phyloP scores from a whole-genome alignment of 2,797 vertebrate species.

The Chanos chanos region DNA sequence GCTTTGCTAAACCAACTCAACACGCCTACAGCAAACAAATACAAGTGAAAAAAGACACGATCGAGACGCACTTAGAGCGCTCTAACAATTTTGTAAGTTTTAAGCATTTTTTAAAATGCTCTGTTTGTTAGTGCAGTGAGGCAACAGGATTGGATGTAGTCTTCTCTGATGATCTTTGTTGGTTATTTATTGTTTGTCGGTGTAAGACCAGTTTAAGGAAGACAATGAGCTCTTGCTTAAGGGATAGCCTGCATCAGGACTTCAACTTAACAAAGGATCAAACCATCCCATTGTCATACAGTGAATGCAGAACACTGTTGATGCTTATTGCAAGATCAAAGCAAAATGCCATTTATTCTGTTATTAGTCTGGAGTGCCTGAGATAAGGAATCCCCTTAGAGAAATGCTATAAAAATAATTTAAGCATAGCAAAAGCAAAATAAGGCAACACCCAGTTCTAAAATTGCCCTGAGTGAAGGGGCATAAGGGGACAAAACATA shows the following conservation, averaged over 20 bases:
- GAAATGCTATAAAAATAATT: background rate
- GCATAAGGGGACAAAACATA: too few species aligned
- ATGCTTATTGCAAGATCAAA: slow-evolving; percentile 26
- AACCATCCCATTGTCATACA: slow-evolving; percentile 35
- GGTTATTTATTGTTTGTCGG: slow-evolving; percentile 7
- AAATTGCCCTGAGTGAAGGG: too few species aligned
- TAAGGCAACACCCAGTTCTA: too few species aligned
- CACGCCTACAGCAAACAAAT: too few species aligned
- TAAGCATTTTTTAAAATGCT: too few species aligned
- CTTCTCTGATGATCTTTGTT: background rate
- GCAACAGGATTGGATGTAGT: too few species aligned
- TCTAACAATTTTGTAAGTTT: too few species aligned
- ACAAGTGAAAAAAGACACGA: too few species aligned
- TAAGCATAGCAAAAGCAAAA: too few species aligned
- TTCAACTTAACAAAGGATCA: slow-evolving; percentile 33
- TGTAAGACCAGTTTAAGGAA: slow-evolving; percentile 13
- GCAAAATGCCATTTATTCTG: slow-evolving; percentile 14
- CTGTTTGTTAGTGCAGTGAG: too few species aligned
- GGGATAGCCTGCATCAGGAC: slow-evolving; percentile 9
- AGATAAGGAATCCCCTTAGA: slow-evolving; percentile 5
- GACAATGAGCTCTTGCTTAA: background rate
- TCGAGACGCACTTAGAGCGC: too few species aligned
- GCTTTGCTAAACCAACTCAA: too few species aligned
- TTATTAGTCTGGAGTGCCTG: background rate
- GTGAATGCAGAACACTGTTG: slow-evolving; percentile 22